phyloP scores from a whole-genome alignment of 2,888 invertebrate species.

The Schizaphis graminum region DNA sequence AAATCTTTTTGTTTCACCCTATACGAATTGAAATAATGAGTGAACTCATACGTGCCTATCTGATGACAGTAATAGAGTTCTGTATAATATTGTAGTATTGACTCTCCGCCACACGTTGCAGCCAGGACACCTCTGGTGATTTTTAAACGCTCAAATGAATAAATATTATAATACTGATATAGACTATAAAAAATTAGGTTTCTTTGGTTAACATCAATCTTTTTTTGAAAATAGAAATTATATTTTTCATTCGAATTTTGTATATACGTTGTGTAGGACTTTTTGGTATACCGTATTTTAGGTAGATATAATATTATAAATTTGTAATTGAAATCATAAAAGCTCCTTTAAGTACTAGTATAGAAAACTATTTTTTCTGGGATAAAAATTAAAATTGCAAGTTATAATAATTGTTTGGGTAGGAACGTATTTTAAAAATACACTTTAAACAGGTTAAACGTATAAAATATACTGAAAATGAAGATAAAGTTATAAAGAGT shows the following conservation, averaged over 20 bases:
- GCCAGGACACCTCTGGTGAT: neutral
- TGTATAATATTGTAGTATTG: neutral
- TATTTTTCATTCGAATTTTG: neutral
- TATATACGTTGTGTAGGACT: neutral
- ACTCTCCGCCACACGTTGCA: neutral
- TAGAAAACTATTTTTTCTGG: neutral
- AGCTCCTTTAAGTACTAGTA: neutral
- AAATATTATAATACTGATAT: neutral
- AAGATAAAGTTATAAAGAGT: neutral
- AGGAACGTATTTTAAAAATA: neutral
- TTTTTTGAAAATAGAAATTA: neutral
- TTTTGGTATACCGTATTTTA: neutral
- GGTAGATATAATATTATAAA: neutral
- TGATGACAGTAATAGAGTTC: neutral
- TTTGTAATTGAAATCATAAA: neutral
- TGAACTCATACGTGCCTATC: neutral
- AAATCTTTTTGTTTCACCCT: slow-evolving; percentile 36
- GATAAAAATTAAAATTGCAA: neutral
- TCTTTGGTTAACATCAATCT: neutral
- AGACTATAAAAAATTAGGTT: neutral
- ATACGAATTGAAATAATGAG: neutral
- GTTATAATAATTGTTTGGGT: too few relatives aligned
- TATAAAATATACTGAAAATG: neutral
- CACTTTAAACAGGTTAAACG: neutral
- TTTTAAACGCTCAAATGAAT: neutral